Conservation (phyloP, 1,140 invertebrate genomes). For the Neodiprion pinetum region DNA sequence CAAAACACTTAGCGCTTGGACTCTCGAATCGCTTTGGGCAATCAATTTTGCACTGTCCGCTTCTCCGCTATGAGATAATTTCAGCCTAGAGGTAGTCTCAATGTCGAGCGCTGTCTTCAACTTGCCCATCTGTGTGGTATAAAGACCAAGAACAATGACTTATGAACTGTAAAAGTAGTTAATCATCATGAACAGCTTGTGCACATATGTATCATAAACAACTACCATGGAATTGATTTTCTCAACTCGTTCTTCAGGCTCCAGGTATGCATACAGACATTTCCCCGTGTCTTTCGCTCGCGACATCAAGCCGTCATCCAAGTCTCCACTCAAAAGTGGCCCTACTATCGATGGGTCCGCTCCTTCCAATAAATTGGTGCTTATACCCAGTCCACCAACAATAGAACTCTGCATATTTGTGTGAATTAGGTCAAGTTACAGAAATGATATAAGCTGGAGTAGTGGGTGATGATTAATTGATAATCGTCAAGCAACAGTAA, state of each 20-base stretch:
- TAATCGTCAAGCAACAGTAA: no score
- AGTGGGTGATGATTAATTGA: background rate
- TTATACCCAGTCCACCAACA: conserved; percentile 59
- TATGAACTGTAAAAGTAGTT: background rate
- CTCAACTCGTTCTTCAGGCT: conserved; percentile 66
- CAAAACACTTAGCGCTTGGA: conserved; percentile 81
- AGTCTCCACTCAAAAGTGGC: conserved; percentile 62
- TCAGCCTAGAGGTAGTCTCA: conserved; percentile 64
- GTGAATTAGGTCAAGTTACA: background rate
- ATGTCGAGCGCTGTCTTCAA: conserved; percentile 75
- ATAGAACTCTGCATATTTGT: conserved; percentile 54
- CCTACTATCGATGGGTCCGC: conserved; percentile 58
- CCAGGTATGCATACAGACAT: conserved; percentile 72
- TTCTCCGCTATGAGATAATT: conserved; percentile 51
- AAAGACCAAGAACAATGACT: conserved; percentile 34
- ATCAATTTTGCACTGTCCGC: conserved; percentile 66
- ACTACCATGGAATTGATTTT: conserved; percentile 77
- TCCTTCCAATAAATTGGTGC: conserved; percentile 57
- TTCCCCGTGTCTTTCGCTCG: conserved; percentile 80
- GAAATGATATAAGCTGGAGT: background rate
- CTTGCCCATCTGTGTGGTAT: conserved; percentile 69
- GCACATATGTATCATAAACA: conserved; percentile 15
- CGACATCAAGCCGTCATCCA: conserved; percentile 80
- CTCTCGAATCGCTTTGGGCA: conserved; percentile 74
- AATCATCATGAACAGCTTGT: conserved; percentile 9